Conservation (phyloP, 2,888 invertebrate genomes). For the Cataglyphis altisquamis region DNA sequence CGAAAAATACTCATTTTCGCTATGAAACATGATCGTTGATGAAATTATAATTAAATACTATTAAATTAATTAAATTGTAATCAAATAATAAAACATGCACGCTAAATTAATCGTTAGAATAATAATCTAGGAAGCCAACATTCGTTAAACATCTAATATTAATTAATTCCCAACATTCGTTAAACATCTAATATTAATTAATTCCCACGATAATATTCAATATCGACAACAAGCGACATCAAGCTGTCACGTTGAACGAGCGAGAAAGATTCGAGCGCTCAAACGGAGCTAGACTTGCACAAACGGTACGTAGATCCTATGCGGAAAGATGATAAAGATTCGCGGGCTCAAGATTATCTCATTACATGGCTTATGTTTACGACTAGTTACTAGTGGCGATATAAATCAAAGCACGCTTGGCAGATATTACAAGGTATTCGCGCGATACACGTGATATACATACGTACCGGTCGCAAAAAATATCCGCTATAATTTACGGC, state of each 20-base stretch:
- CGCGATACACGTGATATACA: not conserved
- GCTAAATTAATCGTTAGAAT: not conserved
- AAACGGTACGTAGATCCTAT: not conserved
- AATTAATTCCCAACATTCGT: not conserved
- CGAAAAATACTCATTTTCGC: not conserved
- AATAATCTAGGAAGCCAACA: not conserved
- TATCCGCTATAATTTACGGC: slow-evolving; percentile 19
- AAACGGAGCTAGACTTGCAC: not conserved
- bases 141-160: not conserved
- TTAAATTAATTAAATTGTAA: not conserved
- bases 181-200: not conserved
- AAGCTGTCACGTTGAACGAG: slow-evolving; percentile 4
- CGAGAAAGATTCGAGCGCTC: not conserved
- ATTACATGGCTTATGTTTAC: slow-evolving; percentile 31
- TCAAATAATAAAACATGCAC: too few species aligned
- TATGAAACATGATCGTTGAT: not conserved
- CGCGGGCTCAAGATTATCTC: slow-evolving; percentile 35
- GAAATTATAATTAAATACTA: not conserved
- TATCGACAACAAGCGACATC: not conserved
- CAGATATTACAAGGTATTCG: slow-evolving; percentile 36
- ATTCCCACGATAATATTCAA: not conserved
- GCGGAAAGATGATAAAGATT: slow-evolving; percentile 31
- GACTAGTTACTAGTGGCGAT: slow-evolving; percentile 13
- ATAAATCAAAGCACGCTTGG: slow-evolving; percentile 37
- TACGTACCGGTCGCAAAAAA: not conserved